Evolutionary conservation across 2,797 vertebrate species (phyloP).

Genomic region (Enteromius radiatus): DNA sequence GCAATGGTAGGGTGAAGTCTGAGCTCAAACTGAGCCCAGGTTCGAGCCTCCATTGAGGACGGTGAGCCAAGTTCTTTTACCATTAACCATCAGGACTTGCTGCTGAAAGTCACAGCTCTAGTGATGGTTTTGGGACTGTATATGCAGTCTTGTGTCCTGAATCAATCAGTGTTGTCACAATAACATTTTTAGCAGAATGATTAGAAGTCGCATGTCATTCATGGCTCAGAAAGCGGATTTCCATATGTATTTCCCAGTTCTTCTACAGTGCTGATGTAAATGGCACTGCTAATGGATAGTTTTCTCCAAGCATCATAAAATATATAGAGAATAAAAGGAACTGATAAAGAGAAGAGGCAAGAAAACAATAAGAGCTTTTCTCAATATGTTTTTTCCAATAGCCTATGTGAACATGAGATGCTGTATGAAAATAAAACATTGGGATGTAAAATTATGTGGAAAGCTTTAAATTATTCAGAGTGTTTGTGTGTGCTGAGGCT

Average conservation of each 20-base stretch:
- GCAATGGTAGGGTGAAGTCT: too few species aligned
- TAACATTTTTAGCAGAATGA: background rate
- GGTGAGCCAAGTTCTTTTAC: too few species aligned
- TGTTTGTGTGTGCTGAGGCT: slow-evolving; percentile 4
- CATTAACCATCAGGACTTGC: background rate
- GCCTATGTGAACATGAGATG: slow-evolving; percentile 49
- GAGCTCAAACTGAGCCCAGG: too few species aligned
- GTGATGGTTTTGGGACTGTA: background rate
- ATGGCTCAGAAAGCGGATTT: background rate
- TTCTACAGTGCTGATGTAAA: background rate
- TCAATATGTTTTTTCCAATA: slow-evolving; percentile 58
- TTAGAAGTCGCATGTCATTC: slow-evolving; percentile 1
- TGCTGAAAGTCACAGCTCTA: background rate
- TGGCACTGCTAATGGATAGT: background rate
- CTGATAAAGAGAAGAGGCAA: background rate
- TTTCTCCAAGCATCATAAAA: background rate
- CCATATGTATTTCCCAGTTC: background rate
- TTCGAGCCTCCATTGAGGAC: too few species aligned
- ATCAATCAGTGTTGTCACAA: background rate
- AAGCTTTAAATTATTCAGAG: slow-evolving; percentile 71
- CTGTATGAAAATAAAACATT: slow-evolving; percentile 65
- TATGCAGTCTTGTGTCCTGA: background rate
- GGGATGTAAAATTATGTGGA: slow-evolving; percentile 73
- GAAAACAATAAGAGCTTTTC: slow-evolving; percentile 21
- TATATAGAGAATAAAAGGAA: background rate